Evolutionary conservation across 1,140 invertebrate species (phyloP).

Genomic region (Euborellia annulipes): DNA sequence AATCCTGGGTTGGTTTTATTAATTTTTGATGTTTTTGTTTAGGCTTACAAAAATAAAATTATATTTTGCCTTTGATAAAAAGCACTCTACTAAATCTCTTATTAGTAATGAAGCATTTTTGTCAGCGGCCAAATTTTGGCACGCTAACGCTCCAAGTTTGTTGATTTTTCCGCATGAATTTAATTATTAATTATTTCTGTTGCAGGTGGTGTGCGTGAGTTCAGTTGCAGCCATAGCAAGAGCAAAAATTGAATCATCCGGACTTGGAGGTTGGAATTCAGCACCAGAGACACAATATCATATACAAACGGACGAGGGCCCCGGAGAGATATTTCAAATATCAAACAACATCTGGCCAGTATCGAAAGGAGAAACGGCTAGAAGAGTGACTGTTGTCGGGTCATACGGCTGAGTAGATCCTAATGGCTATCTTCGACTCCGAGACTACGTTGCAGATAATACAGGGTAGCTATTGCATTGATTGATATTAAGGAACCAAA

Average conservation of each 20-base stretch:
- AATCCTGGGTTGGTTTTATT: no score
- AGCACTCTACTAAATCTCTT: no score
- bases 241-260: constrained; percentile 24
- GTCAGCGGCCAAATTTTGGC: no score
- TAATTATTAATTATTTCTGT: no score
- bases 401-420: constrained; percentile 71
- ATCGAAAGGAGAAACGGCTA: constrained; percentile 68
- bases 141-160: no score
- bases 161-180: no score
- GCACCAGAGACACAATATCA: constrained; percentile 57
- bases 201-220: background rate
- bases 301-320: constrained; percentile 81
- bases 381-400: constrained; percentile 32
- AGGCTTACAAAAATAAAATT: no score
- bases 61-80: no score
- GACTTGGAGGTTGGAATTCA: constrained; percentile 37
- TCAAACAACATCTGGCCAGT: constrained; percentile 76
- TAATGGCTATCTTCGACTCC: constrained; percentile 57
- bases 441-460: constrained; percentile 73
- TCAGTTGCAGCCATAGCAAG: constrained; percentile 26
- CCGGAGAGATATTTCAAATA: constrained; percentile 64
- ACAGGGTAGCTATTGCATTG: constrained; percentile 34
- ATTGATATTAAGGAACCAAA: no score
- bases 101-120: no score
- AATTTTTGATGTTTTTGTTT: no score